A percentile compares a stretch with the other conserved stretches of the same genome.
phyloP scores from a whole-genome alignment of 92 coral and sea anemone species.

The Phenganax marumi region DNA sequence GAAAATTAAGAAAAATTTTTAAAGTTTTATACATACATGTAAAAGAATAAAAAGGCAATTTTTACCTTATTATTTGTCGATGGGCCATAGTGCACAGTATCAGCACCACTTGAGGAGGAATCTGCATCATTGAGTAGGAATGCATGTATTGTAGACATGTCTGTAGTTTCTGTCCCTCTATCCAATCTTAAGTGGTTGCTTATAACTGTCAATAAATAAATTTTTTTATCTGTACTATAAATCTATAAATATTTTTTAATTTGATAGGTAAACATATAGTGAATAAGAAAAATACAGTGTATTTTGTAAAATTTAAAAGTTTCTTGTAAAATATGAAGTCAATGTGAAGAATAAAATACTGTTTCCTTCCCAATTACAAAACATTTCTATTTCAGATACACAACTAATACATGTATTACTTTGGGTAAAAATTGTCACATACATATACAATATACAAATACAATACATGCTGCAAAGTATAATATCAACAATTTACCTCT shows the following conservation, averaged over 20 bases:
- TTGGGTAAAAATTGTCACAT: neutral
- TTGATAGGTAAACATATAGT: neutral
- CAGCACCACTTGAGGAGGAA: constrained; percentile 38
- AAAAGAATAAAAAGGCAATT: too few relatives aligned
- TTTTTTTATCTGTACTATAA: neutral
- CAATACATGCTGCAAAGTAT: neutral
- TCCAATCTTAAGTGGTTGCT: constrained; percentile 61
- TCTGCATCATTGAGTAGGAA: constrained; percentile 53
- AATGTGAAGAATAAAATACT: too few relatives aligned
- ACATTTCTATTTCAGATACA: too few relatives aligned
- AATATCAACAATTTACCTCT: neutral
- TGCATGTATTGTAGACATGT: constrained; percentile 66
- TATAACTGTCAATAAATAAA: constrained; percentile 53
- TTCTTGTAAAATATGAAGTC: neutral
- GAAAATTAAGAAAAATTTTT: neutral
- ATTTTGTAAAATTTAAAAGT: neutral
- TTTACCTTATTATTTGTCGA: constrained; percentile 69
- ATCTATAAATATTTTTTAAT: too few relatives aligned
- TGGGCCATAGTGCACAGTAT: constrained; percentile 70
- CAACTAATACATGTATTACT: too few relatives aligned
- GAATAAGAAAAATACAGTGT: neutral
- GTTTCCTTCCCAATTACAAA: too few relatives aligned
- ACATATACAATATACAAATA: neutral
- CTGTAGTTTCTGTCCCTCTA: constrained; percentile 65
- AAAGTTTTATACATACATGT: neutral